A percentile compares a stretch with the other conserved stretches of the same genome.
These are phyloP conservation scores for Timandra comae DNA, from an alignment of 2,888 invertebrate species.

Conservation along the genomic window DNA sequence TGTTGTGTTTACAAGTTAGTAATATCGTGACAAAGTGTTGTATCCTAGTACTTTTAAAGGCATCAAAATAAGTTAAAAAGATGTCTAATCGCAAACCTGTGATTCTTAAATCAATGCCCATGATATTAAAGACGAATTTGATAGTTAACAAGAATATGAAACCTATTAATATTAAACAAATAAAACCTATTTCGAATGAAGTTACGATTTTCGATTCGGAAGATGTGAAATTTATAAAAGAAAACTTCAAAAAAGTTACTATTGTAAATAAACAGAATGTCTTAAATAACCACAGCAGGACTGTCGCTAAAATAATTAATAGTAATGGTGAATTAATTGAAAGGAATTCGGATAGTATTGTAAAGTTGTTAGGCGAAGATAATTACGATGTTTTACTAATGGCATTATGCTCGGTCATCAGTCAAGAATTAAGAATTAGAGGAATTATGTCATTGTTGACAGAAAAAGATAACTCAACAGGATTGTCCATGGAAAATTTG, in stretches of 20 bases:
- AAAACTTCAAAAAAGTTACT: constrained; percentile 34
- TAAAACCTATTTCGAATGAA: constrained; percentile 13
- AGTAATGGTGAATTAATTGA: constrained; percentile 20
- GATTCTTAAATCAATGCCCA: no score
- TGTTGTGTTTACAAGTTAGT: no score
- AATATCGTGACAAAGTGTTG: no score
- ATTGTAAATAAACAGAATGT: constrained; percentile 36
- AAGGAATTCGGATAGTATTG: constrained; percentile 44
- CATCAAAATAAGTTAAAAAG: no score
- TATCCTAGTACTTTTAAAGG: no score
- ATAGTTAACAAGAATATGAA: no score
- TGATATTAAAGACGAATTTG: no score
- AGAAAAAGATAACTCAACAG: no score
- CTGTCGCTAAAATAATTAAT: constrained; percentile 36
- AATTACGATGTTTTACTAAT: constrained; percentile 49
- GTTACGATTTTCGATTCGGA: constrained; percentile 38
- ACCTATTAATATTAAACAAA: no score
- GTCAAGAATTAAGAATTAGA: constrained; percentile 44
- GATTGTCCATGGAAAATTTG: no score
- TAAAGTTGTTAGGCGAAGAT: constrained; percentile 48
- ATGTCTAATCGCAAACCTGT: no score
- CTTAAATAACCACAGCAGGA: constrained; percentile 33
- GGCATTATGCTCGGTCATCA: constrained; percentile 48
- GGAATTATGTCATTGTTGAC: constrained; percentile 47
- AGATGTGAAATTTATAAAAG: constrained; percentile 39